Percentiles rank a stretch among this genome's conserved stretches.
These are phyloP conservation scores for Cosmia trapezina DNA, from an alignment of 2,888 invertebrate species.

Conservation along the genomic window DNA sequence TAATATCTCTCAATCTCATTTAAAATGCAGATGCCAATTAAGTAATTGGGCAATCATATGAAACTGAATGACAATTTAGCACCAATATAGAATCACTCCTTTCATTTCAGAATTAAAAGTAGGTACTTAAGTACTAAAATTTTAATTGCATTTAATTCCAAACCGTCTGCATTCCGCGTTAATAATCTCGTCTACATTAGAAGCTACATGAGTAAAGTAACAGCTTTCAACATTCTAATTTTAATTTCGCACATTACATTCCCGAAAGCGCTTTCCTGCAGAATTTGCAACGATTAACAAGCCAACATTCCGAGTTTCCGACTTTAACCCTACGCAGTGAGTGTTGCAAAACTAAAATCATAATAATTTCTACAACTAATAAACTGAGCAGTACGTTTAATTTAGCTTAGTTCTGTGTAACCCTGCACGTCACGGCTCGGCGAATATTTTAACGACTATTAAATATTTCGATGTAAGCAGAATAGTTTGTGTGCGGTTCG, in stretches of 20 bases:
- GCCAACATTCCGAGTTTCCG: slow-evolving; percentile 34
- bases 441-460: slow-evolving; percentile 67
- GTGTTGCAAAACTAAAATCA: slow-evolving; percentile 58
- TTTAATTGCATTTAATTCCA: slow-evolving; percentile 32
- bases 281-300: slow-evolving; percentile 54
- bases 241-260: slow-evolving; percentile 49
- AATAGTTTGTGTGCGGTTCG: slow-evolving; percentile 56
- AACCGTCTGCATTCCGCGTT: slow-evolving; percentile 3
- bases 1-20: no score
- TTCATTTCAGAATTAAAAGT: not conserved
- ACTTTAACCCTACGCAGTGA: slow-evolving; percentile 34
- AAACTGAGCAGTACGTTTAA: slow-evolving; percentile 60
- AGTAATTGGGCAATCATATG: not conserved
- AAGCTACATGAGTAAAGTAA: slow-evolving; percentile 18
- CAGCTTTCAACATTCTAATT: slow-evolving; percentile 52
- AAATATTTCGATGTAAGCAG: slow-evolving; percentile 69
- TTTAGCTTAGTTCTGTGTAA: slow-evolving; percentile 54
- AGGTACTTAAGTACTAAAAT: not conserved
- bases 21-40: not conserved
- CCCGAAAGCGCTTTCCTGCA: slow-evolving; percentile 40
- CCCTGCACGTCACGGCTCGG: slow-evolving; percentile 44
- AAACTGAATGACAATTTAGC: not conserved
- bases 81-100: not conserved
- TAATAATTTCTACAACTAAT: slow-evolving; percentile 63
- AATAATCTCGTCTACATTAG: slow-evolving; percentile 26